Conservation (phyloP, 2,797 vertebrate species). For the Crax fasciolata region DNA sequence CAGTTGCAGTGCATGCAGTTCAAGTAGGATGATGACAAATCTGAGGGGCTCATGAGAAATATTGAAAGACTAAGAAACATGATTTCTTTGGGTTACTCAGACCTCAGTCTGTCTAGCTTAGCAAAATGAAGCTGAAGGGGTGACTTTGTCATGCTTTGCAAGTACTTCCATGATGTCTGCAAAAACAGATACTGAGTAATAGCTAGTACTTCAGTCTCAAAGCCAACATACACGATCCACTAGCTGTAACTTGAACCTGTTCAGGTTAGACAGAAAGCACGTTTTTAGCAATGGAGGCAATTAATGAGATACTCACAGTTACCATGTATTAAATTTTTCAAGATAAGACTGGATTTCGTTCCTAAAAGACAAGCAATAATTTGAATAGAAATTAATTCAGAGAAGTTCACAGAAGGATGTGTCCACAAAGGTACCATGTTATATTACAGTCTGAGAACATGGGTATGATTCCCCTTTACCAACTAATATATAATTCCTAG, state of each 20-base stretch:
- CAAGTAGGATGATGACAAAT: background rate
- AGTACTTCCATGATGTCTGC: background rate
- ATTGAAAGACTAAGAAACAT: background rate
- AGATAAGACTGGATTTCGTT: background rate
- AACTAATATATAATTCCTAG: background rate
- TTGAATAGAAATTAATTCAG: background rate
- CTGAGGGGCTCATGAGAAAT: background rate
- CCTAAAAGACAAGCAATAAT: background rate
- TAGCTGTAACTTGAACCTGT: background rate
- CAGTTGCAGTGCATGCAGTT: background rate
- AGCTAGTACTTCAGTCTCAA: background rate
- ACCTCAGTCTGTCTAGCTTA: background rate
- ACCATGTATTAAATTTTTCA: background rate
- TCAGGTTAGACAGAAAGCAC: background rate
- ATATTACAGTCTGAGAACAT: background rate
- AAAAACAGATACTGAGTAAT: conserved; percentile 2
- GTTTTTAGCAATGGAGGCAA: background rate
- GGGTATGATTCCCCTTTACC: background rate
- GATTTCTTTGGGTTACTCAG: background rate
- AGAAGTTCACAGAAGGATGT: background rate
- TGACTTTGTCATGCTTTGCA: conserved; percentile 24
- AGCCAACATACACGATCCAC: background rate
- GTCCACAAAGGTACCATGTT: background rate
- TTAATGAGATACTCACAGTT: background rate
- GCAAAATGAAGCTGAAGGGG: background rate